Conservation (phyloP, 2,113 vertebrate species). For the Melanerpes formicivorus region DNA sequence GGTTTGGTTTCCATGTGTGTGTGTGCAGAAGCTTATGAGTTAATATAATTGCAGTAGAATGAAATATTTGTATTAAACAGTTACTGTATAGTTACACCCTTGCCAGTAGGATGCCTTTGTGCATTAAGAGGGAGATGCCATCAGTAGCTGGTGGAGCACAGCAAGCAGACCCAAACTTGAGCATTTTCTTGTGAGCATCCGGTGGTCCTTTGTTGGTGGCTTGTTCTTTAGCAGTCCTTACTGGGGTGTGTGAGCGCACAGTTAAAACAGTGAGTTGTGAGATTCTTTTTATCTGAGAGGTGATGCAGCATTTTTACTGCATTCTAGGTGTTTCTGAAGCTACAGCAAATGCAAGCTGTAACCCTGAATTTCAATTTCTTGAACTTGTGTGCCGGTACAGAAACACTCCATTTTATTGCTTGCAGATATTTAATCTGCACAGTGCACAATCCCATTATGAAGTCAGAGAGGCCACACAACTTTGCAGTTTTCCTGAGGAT, state of each 20-base stretch:
- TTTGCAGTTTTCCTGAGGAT: neutral
- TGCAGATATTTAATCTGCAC: neutral
- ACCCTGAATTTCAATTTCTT: neutral
- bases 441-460: neutral
- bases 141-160: neutral
- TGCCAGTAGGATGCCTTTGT: neutral
- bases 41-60: neutral
- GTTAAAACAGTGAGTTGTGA: fast-evolving
- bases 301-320: neutral
- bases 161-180: neutral
- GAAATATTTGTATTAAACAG: neutral
- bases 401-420: neutral
- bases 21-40: neutral
- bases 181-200: neutral
- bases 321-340: neutral
- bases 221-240: neutral
- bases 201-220: neutral
- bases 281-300: neutral
- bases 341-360: neutral
- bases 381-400: neutral
- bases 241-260: neutral
- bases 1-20: neutral
- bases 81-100: neutral
- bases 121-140: neutral
- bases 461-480: neutral